Percentiles rank a stretch among this genome's conserved stretches.
These are phyloP conservation scores for Eledona agricola DNA, from an alignment of 2,888 invertebrate genomes.

Conservation along the genomic window DNA sequence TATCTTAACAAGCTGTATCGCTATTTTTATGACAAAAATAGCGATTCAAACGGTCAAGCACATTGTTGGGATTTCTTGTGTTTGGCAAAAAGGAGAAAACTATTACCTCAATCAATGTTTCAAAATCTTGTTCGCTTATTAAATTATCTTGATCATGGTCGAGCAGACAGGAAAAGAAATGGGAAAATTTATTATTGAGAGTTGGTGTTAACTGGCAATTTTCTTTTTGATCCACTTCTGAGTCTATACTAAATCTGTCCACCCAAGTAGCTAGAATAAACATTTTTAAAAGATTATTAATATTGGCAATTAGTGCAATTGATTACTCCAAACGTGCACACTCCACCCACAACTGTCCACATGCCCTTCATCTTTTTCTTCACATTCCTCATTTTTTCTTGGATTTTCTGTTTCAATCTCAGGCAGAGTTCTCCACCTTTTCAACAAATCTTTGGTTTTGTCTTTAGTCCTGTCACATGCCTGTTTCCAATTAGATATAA, in stretches of 20 bases:
- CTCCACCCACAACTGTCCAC: slow-evolving; percentile 74
- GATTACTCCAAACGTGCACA: slow-evolving; percentile 78
- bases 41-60: too few species aligned
- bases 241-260: slow-evolving; percentile 75
- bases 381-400: slow-evolving; percentile 61
- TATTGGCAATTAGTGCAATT: too few species aligned
- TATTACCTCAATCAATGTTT: slow-evolving; percentile 72
- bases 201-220: slow-evolving; percentile 69
- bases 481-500: slow-evolving; percentile 78
- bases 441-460: slow-evolving; percentile 76
- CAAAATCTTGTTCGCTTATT: slow-evolving; percentile 75
- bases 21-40: too few species aligned
- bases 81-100: too few species aligned
- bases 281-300: slow-evolving; percentile 4
- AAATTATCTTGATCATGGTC: slow-evolving; percentile 78
- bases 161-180: slow-evolving; percentile 75
- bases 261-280: slow-evolving; percentile 74
- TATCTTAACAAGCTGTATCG: too few species aligned
- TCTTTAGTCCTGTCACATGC: slow-evolving; percentile 81
- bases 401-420: slow-evolving; percentile 64
- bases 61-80: too few species aligned
- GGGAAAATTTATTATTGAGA: slow-evolving; percentile 74
- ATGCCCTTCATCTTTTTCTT: slow-evolving; percentile 57
- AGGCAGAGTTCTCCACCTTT: slow-evolving; percentile 75
- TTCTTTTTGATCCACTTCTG: slow-evolving; percentile 67